These are phyloP conservation scores for Ceyx erithaca DNA, from an alignment of 2,797 vertebrate species.

Conservation along the genomic window DNA sequence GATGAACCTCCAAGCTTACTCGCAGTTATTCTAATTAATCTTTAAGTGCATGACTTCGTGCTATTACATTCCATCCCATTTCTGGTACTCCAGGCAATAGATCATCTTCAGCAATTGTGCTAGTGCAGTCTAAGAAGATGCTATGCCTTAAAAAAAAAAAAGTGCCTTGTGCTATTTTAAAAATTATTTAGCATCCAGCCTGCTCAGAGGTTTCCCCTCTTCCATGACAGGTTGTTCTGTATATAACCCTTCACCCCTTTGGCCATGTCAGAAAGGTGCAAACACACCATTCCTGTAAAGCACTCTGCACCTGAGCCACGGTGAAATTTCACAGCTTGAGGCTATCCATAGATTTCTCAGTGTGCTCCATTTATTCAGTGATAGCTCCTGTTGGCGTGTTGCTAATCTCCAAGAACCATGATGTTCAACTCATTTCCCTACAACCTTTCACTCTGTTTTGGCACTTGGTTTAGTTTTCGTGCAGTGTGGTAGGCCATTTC, in stretches of 20 bases:
- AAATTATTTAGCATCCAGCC: neutral
- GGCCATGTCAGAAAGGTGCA: neutral
- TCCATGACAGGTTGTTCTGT: neutral
- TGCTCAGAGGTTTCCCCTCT: neutral
- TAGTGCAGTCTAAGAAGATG: neutral
- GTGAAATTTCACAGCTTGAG: fast-evolving
- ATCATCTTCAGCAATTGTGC: neutral
- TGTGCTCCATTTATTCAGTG: neutral
- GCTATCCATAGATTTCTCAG: neutral
- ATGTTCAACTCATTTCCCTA: neutral
- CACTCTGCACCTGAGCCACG: neutral
- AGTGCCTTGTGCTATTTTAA: neutral
- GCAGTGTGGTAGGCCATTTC: neutral
- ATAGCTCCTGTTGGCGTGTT: neutral
- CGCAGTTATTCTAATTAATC: constrained; percentile 43
- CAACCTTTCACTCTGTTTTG: neutral
- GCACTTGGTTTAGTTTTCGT: neutral
- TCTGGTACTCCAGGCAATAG: constrained; percentile 22
- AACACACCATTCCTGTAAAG: neutral
- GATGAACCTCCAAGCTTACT: constrained; percentile 22
- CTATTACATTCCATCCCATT: constrained; percentile 24
- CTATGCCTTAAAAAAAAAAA: neutral
- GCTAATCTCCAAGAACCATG: fast-evolving
- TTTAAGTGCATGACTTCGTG: constrained; percentile 45
- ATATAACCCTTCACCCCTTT: neutral